These are phyloP conservation scores for Saxicola maurus DNA, from an alignment of 2,797 vertebrate genomes.

Conservation along the genomic window DNA sequence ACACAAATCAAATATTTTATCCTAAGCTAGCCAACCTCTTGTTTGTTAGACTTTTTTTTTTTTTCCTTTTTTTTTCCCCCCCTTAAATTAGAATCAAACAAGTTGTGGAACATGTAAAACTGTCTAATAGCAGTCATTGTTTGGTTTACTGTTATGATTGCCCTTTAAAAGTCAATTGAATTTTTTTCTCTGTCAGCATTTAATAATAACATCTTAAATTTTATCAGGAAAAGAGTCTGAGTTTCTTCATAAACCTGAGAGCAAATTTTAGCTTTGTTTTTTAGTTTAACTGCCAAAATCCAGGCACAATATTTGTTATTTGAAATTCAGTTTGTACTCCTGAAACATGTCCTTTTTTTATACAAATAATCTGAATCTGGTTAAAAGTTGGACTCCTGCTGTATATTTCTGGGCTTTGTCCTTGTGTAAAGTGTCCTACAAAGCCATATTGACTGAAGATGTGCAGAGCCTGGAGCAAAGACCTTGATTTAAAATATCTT, in stretches of 20 bases:
- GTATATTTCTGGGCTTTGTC: background rate
- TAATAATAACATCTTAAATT: background rate
- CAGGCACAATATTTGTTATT: background rate
- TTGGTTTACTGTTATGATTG: background rate
- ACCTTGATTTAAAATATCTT: slow-evolving; percentile 51
- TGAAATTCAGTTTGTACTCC: background rate
- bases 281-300: background rate
- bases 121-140: background rate
- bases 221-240: background rate
- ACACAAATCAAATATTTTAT: background rate
- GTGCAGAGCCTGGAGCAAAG: background rate
- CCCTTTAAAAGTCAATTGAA: background rate
- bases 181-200: background rate
- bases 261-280: background rate
- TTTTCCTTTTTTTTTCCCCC: background rate
- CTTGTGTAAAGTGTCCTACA: background rate
- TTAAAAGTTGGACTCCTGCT: background rate
- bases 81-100: background rate
- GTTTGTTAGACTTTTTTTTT: background rate
- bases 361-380: background rate
- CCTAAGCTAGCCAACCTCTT: background rate
- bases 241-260: background rate
- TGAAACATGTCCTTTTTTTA: background rate
- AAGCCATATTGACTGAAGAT: background rate
- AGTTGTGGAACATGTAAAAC: background rate